A percentile compares a stretch with the other conserved stretches of the same genome.
phyloP scores from a whole-genome alignment of 1,140 invertebrate species.

The Ooceraea biroi region DNA sequence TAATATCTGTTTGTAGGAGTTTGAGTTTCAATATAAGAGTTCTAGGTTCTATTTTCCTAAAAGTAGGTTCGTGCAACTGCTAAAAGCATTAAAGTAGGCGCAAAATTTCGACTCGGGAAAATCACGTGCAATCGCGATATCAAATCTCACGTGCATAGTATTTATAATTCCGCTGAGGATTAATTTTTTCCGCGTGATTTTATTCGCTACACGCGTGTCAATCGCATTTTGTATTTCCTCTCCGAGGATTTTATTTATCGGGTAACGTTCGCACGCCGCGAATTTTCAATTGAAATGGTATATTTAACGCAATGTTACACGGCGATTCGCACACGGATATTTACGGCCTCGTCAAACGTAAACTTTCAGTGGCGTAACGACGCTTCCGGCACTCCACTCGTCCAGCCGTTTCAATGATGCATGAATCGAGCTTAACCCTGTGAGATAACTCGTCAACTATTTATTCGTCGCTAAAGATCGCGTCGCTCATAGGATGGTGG shows the following conservation, averaged over 20 bases:
- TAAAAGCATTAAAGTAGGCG: constrained; percentile 14
- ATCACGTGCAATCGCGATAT: not conserved
- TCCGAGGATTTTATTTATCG: constrained; percentile 31
- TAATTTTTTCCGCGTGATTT: constrained; percentile 20
- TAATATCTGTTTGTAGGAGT: no score
- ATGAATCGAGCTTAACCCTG: constrained; percentile 12
- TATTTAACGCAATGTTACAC: constrained; percentile 38
- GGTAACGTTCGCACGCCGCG: not conserved
- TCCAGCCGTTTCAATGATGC: constrained; percentile 37
- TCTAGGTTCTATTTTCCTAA: no score
- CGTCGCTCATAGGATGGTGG: not conserved
- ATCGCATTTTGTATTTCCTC: constrained; percentile 38
- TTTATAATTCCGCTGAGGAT: not conserved
- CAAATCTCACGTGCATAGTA: constrained; percentile 10
- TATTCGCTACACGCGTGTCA: constrained; percentile 11
- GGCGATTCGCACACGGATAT: constrained; percentile 17
- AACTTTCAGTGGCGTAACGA: constrained; percentile 23
- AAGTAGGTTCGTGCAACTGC: constrained; percentile 9
- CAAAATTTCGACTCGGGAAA: not conserved
- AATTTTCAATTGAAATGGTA: constrained; percentile 44
- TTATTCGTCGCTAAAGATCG: no score
- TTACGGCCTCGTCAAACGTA: constrained; percentile 22
- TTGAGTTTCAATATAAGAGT: no score
- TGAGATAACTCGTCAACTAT: constrained; percentile 4
- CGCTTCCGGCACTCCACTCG: constrained; percentile 9